A percentile compares a stretch with the other conserved stretches of the same genome.
These are phyloP conservation scores for Nannobrachium achirus DNA, from an alignment of 2,113 vertebrate species.

Conservation along the genomic window DNA sequence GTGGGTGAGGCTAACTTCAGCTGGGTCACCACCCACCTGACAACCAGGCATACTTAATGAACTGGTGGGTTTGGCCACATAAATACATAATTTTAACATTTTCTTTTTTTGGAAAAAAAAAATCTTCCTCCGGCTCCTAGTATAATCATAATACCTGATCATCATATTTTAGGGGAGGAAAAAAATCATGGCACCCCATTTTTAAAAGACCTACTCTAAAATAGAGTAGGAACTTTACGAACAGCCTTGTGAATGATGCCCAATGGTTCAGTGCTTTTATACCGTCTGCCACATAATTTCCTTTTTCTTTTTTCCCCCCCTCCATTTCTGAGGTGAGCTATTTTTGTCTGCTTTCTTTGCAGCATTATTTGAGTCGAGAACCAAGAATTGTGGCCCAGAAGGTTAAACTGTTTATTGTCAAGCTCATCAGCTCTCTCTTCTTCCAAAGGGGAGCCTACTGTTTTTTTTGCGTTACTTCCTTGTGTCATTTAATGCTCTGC, in stretches of 20 bases:
- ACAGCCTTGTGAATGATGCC: neutral
- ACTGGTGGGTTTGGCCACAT: too few relatives aligned
- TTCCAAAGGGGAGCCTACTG: neutral
- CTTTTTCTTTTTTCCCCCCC: neutral
- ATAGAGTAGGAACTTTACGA: too few relatives aligned
- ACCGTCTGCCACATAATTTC: slow-evolving; percentile 12
- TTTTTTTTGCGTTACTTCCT: slow-evolving; percentile 24
- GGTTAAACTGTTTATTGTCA: slow-evolving; percentile 18
- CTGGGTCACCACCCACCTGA: too few relatives aligned
- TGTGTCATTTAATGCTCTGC: slow-evolving; percentile 1
- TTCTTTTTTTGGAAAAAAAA: too few relatives aligned
- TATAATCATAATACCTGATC: too few relatives aligned
- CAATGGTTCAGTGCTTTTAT: slow-evolving; percentile 36
- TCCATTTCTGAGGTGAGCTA: slow-evolving; percentile 19
- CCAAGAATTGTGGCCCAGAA: slow-evolving; percentile 8
- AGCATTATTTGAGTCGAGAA: neutral
- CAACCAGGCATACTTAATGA: too few relatives aligned
- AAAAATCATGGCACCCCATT: too few relatives aligned
- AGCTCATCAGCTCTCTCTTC: slow-evolving; percentile 22
- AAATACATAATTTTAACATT: too few relatives aligned
- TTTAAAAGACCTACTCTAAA: too few relatives aligned
- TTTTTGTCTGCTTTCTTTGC: slow-evolving; percentile 22
- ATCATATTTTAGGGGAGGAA: too few relatives aligned
- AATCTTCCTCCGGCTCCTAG: too few relatives aligned
- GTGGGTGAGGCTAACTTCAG: too few relatives aligned